Base-by-base conservation (phyloP, 2,797 vertebrate genomes). In the Gephyroberyx darwinii region DNA sequence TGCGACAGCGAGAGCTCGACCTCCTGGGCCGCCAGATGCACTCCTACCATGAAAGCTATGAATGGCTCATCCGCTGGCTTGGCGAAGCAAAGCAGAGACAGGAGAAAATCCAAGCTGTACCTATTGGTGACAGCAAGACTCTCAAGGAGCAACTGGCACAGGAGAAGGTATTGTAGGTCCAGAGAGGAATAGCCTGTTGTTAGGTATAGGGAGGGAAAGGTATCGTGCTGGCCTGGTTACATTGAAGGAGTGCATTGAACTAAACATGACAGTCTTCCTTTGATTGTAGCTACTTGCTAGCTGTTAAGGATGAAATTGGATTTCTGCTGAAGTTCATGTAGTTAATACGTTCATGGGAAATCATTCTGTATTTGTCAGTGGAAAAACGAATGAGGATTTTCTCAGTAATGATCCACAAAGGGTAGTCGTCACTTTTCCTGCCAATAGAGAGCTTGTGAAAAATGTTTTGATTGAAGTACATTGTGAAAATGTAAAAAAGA, bases 1-100 rank as follows among this genome's bases (percentile, higher is more conserved):
- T 95, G 80, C 88, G 97, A 8, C 94, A 93, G 77, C 92, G 95
- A 0, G 96, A 98, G 85, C 94, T 99, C 0, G 94, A 96, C 13
- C 94, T 96, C 70, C 92, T 98, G 61, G 93, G 92, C 0, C 95
- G 95, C 12, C 95, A 96, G 85, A 95, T 97, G 85, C 91, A 88
- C 14, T 92, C 93, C 69, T 98, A 98, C 90, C 90, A 85, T 0
- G 90, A 95, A 7, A 95, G 93, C 70, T 95, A 95, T 0, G 93
- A 94, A 1, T 92, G 89, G 59, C 95, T 99, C 71, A 95, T 92
- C 20, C 68, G 63, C 26, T 99, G 97, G 97, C 92, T 96, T 2
- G 75, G 43, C 1, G 95, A 96, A 0, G 95, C 96, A 9, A 92
- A 91, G 66, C 90, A 80, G 81, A 90, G 92, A 51, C 97, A 98